Conservation (phyloP, 2,113 vertebrate genomes). For the Riparia riparia region DNA sequence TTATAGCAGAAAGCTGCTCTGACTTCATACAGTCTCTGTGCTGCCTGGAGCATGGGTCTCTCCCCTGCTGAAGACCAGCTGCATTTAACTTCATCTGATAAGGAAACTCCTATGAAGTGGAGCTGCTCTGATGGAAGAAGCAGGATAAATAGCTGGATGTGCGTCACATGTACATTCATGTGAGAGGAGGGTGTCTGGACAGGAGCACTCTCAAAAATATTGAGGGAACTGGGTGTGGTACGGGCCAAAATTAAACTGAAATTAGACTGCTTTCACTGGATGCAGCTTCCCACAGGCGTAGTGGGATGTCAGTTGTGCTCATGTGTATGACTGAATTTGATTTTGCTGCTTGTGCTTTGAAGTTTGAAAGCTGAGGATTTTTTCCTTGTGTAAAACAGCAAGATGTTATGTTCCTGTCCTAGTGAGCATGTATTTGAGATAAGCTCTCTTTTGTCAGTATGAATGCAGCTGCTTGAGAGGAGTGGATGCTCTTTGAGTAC, state of each 20-base stretch:
- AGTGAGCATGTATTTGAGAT: not conserved
- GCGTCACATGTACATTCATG: not conserved
- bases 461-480: not conserved
- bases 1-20: not conserved
- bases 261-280: not conserved
- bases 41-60: not conserved
- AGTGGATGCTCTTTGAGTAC: not conserved
- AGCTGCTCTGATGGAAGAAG: not conserved
- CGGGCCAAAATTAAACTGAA: not conserved
- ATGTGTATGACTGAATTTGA: not conserved
- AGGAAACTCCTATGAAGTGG: not conserved
- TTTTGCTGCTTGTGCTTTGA: not conserved
- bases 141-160: not conserved
- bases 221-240: not conserved
- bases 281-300: not conserved
- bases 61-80: accelerated
- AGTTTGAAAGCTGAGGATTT: not conserved
- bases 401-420: not conserved
- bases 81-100: not conserved
- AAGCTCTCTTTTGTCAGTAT: not conserved
- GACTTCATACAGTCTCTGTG: not conserved
- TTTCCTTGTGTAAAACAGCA: not conserved
- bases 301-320: accelerated
- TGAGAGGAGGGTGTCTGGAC: not conserved
- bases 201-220: not conserved